Percentiles rank a stretch among this genome's conserved stretches.
These are phyloP conservation scores for Xiphorhynchus erythropygius DNA, from an alignment of 2,797 vertebrate species.

Conservation along the genomic window DNA sequence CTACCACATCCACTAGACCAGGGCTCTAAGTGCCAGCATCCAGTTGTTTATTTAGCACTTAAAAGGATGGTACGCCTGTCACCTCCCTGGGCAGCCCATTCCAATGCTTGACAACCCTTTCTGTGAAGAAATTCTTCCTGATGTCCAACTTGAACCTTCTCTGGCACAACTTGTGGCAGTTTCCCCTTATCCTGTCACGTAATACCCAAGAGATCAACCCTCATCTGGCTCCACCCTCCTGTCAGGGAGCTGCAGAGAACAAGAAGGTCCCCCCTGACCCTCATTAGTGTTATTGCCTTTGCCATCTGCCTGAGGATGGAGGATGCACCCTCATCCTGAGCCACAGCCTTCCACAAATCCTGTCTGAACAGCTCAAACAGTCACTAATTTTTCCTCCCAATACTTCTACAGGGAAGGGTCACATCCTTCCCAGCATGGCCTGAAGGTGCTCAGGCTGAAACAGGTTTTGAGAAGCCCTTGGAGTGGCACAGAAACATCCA, in stretches of 20 bases:
- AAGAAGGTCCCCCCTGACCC: neutral
- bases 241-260: neutral
- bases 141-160: neutral
- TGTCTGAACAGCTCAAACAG: neutral
- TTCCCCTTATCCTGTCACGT: neutral
- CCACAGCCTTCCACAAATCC: neutral
- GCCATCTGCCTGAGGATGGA: rapidly evolving
- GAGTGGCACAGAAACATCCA: neutral
- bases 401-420: neutral
- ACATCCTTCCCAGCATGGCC: neutral
- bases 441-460: neutral
- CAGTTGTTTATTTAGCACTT: neutral
- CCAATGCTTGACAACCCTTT: neutral
- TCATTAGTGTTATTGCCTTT: neutral
- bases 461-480: neutral
- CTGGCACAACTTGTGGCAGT: neutral
- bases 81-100: neutral
- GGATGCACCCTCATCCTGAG: neutral
- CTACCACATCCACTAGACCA: neutral
- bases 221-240: neutral
- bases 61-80: neutral
- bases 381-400: neutral
- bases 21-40: neutral
- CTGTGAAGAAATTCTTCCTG: neutral
- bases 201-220: neutral